These are phyloP conservation scores for Athalia circularis DNA, from an alignment of 2,888 invertebrate species.

Conservation along the genomic window DNA sequence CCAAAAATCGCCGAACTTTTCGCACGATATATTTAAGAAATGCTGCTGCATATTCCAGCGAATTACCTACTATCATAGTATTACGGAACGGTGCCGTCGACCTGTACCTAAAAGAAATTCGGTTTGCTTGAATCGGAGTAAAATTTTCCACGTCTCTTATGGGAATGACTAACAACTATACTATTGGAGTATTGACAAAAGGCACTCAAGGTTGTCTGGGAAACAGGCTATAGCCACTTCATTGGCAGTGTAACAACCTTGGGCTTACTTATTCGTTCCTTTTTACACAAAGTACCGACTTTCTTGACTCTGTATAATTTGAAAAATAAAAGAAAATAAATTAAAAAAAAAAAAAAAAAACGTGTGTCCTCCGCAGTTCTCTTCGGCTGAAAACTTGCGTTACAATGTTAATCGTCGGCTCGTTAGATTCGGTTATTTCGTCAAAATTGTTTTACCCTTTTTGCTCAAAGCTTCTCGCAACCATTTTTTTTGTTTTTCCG, in stretches of 20 bases:
- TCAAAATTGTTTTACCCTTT: too few relatives aligned
- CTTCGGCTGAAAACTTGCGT: too few relatives aligned
- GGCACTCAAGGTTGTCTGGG: constrained; percentile 45
- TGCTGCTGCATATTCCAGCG: too few relatives aligned
- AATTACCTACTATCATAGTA: too few relatives aligned
- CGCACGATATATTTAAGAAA: background rate
- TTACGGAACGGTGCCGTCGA: too few relatives aligned
- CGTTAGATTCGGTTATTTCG: too few relatives aligned
- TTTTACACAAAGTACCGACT: too few relatives aligned
- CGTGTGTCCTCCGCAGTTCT: too few relatives aligned
- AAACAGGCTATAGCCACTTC: constrained; percentile 25
- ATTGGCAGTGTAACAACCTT: constrained; percentile 26
- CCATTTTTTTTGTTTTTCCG: background rate
- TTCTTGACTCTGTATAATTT: too few relatives aligned
- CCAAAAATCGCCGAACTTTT: background rate
- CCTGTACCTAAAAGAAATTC: background rate
- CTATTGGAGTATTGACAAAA: constrained; percentile 38
- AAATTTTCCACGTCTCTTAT: constrained; percentile 8
- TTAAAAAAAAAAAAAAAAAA: too few relatives aligned
- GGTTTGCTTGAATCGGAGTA: constrained; percentile 10
- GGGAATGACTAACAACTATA: constrained; percentile 29
- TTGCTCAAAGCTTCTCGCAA: background rate
- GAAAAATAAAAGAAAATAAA: too few relatives aligned
- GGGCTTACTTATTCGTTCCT: background rate
- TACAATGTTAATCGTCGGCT: too few relatives aligned